phyloP scores from a whole-genome alignment of 2,113 vertebrate species.

The Microcebus lehilahytsara region DNA sequence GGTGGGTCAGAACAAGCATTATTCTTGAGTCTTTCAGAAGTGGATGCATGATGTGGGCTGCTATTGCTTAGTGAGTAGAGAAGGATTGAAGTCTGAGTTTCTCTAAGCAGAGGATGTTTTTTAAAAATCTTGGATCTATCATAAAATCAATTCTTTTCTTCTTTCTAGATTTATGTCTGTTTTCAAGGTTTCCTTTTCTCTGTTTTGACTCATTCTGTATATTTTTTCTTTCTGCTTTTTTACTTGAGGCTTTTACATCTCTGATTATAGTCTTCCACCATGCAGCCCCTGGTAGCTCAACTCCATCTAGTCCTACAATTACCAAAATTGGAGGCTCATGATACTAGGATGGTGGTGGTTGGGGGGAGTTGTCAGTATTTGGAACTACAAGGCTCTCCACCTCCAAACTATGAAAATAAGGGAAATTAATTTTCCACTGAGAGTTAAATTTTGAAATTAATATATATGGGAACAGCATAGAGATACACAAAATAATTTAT shows the following conservation, averaged over 20 bases:
- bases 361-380: background rate
- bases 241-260: background rate
- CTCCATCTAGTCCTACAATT: background rate
- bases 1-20: background rate
- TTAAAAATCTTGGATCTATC: background rate
- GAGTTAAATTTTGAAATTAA: conserved; percentile 6
- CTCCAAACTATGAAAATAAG: background rate
- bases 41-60: background rate
- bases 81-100: background rate
- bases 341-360: background rate
- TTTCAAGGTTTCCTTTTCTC: background rate
- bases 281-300: background rate
- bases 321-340: background rate
- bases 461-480: background rate
- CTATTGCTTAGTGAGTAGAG: background rate
- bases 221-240: background rate
- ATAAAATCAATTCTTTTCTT: background rate
- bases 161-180: background rate
- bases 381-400: background rate
- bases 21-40: background rate
- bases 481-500: background rate
- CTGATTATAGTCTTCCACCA: background rate
- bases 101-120: background rate
- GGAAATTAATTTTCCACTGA: background rate
- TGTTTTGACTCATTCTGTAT: background rate